Evolutionary conservation across 1,140 invertebrate genomes (phyloP).

Genomic region (Carcinoscorpius rotundicauda): DNA sequence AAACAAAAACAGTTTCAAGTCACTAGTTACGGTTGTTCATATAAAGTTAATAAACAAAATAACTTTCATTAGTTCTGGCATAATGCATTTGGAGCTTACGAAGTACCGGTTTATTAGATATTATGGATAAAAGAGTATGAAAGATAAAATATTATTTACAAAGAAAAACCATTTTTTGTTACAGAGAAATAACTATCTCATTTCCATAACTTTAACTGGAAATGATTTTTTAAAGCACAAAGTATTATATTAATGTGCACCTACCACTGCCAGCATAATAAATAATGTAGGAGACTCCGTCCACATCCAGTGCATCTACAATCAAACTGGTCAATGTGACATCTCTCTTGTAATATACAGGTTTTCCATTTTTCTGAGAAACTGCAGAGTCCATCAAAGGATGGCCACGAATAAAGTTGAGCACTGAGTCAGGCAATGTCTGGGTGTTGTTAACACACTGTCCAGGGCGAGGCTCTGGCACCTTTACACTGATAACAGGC

Average conservation of each 20-base stretch:
- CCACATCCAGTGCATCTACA: slow-evolving; percentile 64
- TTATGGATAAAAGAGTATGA: no score
- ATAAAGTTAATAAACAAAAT: no score
- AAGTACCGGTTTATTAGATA: no score
- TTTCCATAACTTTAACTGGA: no score
- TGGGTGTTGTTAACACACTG: slow-evolving; percentile 80
- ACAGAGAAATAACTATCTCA: no score
- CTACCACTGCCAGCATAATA: slow-evolving; percentile 77
- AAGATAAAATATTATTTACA: no score
- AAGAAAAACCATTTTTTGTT: no score
- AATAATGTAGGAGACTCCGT: slow-evolving; percentile 65
- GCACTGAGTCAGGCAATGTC: slow-evolving; percentile 61
- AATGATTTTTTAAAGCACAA: no score
- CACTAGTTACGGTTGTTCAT: no score
- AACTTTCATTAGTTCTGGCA: no score
- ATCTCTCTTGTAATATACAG: slow-evolving; percentile 77
- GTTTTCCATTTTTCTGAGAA: slow-evolving; percentile 69
- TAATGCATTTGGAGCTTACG: no score
- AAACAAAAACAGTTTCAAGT: no score
- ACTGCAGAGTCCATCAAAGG: slow-evolving; percentile 93
- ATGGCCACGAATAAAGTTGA: slow-evolving; percentile 92
- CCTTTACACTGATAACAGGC: slow-evolving; percentile 68
- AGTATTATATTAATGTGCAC: neutral
- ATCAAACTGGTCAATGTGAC: slow-evolving; percentile 74
- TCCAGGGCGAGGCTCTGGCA: slow-evolving; percentile 78